A percentile compares a stretch with the other conserved stretches of the same genome.
Conservation (phyloP, 2,797 vertebrate species). For the Channallabes apus region DNA sequence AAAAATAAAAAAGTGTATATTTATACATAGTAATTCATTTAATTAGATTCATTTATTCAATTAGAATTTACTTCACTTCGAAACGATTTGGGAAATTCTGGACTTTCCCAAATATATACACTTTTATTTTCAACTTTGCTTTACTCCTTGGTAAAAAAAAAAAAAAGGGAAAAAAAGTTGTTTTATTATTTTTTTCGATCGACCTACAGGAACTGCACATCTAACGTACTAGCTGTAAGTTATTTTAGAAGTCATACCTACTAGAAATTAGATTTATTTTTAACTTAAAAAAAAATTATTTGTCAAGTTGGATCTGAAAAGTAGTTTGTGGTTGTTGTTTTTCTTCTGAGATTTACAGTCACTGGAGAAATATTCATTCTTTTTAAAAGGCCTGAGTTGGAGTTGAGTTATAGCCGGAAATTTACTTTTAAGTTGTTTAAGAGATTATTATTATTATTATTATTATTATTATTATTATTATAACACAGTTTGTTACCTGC, state of each 20-base stretch:
- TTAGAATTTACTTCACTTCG: background rate
- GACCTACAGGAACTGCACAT: background rate
- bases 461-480: too few relatives aligned
- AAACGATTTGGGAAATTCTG: background rate
- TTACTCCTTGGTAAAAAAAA: background rate
- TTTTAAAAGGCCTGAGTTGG: background rate
- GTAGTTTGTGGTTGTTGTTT: too few relatives aligned
- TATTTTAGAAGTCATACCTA: background rate
- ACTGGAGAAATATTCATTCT: background rate
- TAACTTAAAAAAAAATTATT: too few relatives aligned
- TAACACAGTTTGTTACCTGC: constrained; percentile 80
- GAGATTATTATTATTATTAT: too few relatives aligned
- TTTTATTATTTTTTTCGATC: background rate
- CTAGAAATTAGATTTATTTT: too few relatives aligned
- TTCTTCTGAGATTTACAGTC: background rate
- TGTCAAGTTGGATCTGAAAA: background rate
- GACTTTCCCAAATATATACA: background rate
- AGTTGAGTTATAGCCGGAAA: background rate
- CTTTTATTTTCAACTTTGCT: background rate
- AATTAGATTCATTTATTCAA: background rate
- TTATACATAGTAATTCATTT: too few relatives aligned
- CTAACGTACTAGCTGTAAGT: background rate
- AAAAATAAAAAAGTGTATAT: too few relatives aligned
- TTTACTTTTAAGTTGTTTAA: background rate
- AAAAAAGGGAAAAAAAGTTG: background rate